Conservation (phyloP, 2,113 vertebrate genomes). For the Variabilichromis moorii region DNA sequence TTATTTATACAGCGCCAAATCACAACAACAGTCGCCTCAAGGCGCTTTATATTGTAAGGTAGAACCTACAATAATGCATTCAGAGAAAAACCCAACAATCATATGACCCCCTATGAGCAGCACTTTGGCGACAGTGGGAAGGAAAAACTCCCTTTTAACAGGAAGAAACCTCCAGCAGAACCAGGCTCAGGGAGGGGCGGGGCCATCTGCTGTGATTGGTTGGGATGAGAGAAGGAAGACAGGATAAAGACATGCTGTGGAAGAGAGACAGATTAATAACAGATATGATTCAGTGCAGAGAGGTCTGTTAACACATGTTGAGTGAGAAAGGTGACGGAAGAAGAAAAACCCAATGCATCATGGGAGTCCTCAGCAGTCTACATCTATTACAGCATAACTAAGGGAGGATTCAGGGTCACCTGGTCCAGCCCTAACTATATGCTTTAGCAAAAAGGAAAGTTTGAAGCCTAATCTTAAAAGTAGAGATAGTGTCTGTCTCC, state of each 20-base stretch:
- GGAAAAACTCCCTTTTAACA: neutral
- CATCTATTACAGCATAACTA: rapidly evolving
- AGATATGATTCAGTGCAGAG: rapidly evolving
- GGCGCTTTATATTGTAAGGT: rapidly evolving
- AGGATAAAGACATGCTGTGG: neutral
- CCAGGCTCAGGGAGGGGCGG: neutral
- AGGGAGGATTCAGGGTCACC: too few species aligned
- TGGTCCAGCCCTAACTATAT: too few species aligned
- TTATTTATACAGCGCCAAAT: rapidly evolving
- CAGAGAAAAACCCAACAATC: neutral
- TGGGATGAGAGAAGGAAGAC: neutral
- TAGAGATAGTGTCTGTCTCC: neutral
- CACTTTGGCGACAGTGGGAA: rapidly evolving
- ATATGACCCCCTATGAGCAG: neutral
- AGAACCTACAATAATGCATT: rapidly evolving
- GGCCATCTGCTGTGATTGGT: rapidly evolving
- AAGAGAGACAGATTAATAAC: neutral
- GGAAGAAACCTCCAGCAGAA: rapidly evolving
- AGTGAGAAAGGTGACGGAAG: rapidly evolving
- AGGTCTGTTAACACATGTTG: rapidly evolving
- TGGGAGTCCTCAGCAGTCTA: rapidly evolving
- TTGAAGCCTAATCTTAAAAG: rapidly evolving
- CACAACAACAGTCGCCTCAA: neutral
- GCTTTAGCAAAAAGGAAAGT: neutral
- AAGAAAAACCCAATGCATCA: rapidly evolving